phyloP scores from a whole-genome alignment of 2,113 vertebrate genomes.

The Callipepla squamata region DNA sequence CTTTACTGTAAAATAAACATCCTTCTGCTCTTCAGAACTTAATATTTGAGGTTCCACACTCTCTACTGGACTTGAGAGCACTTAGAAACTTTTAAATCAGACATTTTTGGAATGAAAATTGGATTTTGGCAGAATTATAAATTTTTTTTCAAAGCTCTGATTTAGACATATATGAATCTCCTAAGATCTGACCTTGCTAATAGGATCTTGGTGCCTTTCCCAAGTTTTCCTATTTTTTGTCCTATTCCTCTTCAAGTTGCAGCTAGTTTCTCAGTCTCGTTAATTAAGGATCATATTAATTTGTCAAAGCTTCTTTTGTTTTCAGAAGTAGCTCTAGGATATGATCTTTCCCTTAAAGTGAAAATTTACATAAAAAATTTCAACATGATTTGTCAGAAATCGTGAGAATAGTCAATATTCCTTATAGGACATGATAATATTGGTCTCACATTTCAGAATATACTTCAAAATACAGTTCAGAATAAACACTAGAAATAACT shows the following conservation, averaged over 20 bases:
- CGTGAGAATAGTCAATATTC: not conserved
- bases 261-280: not conserved
- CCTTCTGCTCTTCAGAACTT: not conserved
- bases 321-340: not conserved
- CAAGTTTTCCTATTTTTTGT: not conserved
- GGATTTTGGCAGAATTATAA: not conserved
- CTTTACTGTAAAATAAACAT: not conserved
- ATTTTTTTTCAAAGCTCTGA: not conserved
- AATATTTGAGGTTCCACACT: not conserved
- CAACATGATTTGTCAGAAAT: not conserved
- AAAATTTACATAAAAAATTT: not conserved
- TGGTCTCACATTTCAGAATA: not conserved
- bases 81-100: not conserved
- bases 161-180: not conserved
- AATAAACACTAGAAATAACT: not conserved
- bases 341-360: not conserved
- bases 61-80: fast-evolving
- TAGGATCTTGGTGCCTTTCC: not conserved
- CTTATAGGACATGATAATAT: not conserved
- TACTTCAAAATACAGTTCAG: not conserved
- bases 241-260: not conserved
- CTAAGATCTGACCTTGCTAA: not conserved
- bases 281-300: not conserved
- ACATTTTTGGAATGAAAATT: not conserved
- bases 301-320: not conserved